Evolutionary conservation across 2,888 invertebrate species (phyloP).

Genomic region (Morpho helenor): DNA sequence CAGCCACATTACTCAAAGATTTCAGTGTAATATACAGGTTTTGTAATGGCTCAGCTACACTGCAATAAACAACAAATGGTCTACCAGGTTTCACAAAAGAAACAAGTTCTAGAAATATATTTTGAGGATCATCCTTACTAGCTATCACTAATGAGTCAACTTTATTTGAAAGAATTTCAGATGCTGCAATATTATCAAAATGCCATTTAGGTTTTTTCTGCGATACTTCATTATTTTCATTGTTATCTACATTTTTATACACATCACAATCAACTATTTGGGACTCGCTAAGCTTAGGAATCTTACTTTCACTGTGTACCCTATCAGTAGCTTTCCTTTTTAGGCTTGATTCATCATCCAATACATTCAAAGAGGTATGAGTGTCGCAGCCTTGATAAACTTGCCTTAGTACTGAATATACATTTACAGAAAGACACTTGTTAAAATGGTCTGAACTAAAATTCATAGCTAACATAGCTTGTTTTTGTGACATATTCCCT

Average conservation of each 20-base stretch:
- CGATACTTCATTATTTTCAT: constrained; percentile 22
- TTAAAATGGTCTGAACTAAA: constrained; percentile 84
- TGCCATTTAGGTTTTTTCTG: constrained; percentile 83
- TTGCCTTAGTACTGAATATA: constrained; percentile 85
- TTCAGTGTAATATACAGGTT: constrained; percentile 90
- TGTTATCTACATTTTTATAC: constrained; percentile 15
- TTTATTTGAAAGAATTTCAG: constrained; percentile 79
- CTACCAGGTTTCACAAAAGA: constrained; percentile 89
- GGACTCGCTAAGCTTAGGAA: constrained; percentile 40
- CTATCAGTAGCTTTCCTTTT: constrained; percentile 47
- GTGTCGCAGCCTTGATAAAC: constrained; percentile 80
- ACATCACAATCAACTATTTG: constrained; percentile 19
- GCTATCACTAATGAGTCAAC: constrained; percentile 89
- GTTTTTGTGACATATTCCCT: constrained; percentile 89
- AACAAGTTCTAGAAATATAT: constrained; percentile 86
- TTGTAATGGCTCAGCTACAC: constrained; percentile 89
- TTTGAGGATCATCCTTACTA: constrained; percentile 91
- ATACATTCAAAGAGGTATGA: constrained; percentile 39
- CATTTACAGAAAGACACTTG: constrained; percentile 86
- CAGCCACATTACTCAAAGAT: constrained; percentile 83
- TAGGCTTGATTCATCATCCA: constrained; percentile 38
- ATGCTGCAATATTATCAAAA: constrained; percentile 83
- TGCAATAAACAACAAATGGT: constrained; percentile 91
- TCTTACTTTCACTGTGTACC: constrained; percentile 42
- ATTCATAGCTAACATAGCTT: constrained; percentile 89